A percentile compares a stretch with the other conserved stretches of the same genome.
Conservation (phyloP, 2,113 vertebrate species). For the Acrocephalus kingi region DNA sequence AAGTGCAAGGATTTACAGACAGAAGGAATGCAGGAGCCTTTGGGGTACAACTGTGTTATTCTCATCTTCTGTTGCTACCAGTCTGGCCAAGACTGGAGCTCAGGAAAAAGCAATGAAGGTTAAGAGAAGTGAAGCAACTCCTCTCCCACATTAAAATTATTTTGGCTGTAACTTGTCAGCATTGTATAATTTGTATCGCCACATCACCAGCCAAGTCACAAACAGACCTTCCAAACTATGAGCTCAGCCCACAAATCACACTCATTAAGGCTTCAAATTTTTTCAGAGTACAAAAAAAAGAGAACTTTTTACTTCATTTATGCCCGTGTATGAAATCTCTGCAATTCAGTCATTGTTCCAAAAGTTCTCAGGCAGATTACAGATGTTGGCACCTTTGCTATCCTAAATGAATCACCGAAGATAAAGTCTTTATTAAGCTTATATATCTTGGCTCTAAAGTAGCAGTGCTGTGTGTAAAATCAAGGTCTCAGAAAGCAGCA, state of each 20-base stretch:
- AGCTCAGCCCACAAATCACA: constrained; percentile 50
- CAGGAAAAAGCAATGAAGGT: background rate
- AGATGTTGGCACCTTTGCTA: background rate
- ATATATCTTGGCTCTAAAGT: background rate
- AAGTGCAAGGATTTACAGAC: background rate
- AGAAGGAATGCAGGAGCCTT: constrained; percentile 29
- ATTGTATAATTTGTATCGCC: background rate
- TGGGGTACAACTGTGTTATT: constrained; percentile 13
- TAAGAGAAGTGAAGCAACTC: background rate
- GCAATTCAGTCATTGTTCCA: background rate
- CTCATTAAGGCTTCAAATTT: background rate
- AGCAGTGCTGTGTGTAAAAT: background rate
- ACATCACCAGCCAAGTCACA: background rate
- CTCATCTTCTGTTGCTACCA: background rate
- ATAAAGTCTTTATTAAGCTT: constrained; percentile 24
- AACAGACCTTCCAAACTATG: constrained; percentile 29
- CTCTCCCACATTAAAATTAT: background rate
- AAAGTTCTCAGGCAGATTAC: constrained; percentile 33
- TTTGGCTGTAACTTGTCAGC: background rate
- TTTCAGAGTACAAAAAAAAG: background rate
- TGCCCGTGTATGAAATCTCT: background rate
- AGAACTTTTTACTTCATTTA: background rate
- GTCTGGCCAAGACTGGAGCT: constrained; percentile 27
- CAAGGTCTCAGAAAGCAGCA: background rate
- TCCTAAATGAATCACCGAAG: background rate